Base-by-base conservation (phyloP, 2,797 vertebrate genomes). In the Lindbergichthys nudifrons region DNA sequence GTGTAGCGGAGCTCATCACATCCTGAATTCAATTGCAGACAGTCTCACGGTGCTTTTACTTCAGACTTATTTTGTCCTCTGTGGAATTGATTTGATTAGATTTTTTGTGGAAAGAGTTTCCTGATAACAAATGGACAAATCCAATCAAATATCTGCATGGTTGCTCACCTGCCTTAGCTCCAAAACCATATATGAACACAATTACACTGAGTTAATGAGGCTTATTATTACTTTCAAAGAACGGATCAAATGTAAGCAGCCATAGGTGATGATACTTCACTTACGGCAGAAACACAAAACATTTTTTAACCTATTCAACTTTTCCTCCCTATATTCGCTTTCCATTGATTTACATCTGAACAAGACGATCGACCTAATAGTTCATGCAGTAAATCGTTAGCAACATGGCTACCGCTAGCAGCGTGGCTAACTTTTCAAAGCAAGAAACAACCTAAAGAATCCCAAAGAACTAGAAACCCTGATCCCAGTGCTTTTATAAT, bases 1-100 rank as follows among this genome's bases (percentile, higher is more conserved):
- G 59, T 79, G 43, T 72, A 65, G 75, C 18, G 14, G 73, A 80
- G 69, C 75, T 77, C 72, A 71, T 85, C 69, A 42, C 15, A 50
- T 26, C 16, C 60, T 13, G 63, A 73, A 73, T 65, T 77, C 52
- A 75, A 2, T 8, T 52, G 71, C 75, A 76, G 72, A 57, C 47
- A 42, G 21, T 59, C 70, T 76, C 66, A 6, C 15, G 54, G 21
- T n/a, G n/a, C 48, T 79, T 85, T 68, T 52, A 48, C 66, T 66
- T 70, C 21, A 30, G 53, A 56, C 47, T 10, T 58, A 39, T 72
- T 71, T 47, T 60, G 23, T 69, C 48, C 61, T 53, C 69, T 52
- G 21, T 70, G 67, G 62, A 60, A 66, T 69, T 46, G 69, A 70
- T 67, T 18, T 75, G 62, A 60, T 64, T 69, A 48, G 69, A 73